A percentile compares a stretch with the other conserved stretches of the same genome.
phyloP scores from a whole-genome alignment of 2,113 vertebrate genomes.

The Urocynchramus pylzowi region DNA sequence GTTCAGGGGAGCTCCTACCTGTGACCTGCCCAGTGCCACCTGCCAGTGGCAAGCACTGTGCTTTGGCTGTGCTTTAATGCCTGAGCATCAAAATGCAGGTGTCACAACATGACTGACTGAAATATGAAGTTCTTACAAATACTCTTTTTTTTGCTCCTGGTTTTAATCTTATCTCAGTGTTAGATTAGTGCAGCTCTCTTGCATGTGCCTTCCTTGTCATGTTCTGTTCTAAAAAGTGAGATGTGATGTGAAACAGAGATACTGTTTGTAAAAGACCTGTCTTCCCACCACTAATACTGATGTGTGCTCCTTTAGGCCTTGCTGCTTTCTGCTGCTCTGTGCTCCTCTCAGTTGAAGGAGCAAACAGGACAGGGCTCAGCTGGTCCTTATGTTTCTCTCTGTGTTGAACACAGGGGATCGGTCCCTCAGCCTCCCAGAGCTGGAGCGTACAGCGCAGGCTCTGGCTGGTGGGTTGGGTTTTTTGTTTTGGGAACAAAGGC shows the following conservation, averaged over 20 bases:
- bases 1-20: neutral
- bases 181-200: neutral
- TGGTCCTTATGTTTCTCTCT: neutral
- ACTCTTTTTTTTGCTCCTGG: neutral
- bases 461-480: neutral
- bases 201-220: neutral
- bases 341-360: neutral
- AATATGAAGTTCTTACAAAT: neutral
- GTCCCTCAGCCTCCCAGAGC: neutral
- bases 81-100: neutral
- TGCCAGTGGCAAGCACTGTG: neutral
- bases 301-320: neutral
- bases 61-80: neutral
- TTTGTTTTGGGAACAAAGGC: neutral
- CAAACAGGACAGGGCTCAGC: neutral
- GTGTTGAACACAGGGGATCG: accelerated
- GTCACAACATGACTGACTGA: neutral
- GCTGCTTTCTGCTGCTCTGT: neutral
- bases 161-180: neutral
- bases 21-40: neutral
- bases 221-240: neutral
- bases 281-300: neutral
- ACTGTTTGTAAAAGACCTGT: neutral
- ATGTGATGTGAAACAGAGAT: neutral
- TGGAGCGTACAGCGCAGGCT: neutral